Evolutionary conservation across 1,140 invertebrate species (phyloP).

Genomic region (Drosophila pachea): DNA sequence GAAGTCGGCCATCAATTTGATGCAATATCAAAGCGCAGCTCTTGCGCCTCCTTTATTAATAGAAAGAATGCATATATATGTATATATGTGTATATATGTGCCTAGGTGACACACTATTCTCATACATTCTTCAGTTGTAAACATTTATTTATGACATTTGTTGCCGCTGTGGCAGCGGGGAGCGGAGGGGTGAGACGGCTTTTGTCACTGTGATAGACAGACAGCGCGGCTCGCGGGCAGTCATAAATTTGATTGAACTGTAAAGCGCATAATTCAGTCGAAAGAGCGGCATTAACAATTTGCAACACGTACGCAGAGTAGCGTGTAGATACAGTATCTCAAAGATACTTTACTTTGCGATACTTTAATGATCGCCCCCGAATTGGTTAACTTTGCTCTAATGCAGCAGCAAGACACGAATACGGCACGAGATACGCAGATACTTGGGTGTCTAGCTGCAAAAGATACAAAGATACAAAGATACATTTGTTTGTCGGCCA

Average conservation of each 20-base stretch:
- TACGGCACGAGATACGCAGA: neutral
- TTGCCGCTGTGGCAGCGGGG: constrained; percentile 8
- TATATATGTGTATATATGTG: constrained; percentile 14
- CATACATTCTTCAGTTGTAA: no score
- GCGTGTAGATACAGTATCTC: neutral
- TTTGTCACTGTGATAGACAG: constrained; percentile 22
- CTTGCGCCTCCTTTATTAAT: constrained; percentile 14
- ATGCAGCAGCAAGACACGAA: constrained; percentile 1
- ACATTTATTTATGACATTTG: constrained; percentile 18
- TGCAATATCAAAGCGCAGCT: constrained; percentile 48
- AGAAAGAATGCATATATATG: constrained; percentile 5
- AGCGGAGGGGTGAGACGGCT: neutral
- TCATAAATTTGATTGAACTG: constrained; percentile 15
- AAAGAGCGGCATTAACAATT: constrained; percentile 20
- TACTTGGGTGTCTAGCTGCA: no score
- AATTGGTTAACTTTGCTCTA: constrained; percentile 5
- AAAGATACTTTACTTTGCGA: constrained; percentile 13
- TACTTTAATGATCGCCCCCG: constrained; percentile 6
- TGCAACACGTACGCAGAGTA: constrained; percentile 26
- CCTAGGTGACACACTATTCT: constrained; percentile 24
- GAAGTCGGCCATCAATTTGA: constrained; percentile 50
- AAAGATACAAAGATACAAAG: constrained; percentile 24
- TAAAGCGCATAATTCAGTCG: constrained; percentile 12
- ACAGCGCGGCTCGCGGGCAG: constrained; percentile 1
- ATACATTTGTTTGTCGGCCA: constrained; percentile 25